phyloP scores from a whole-genome alignment of 2,113 vertebrate species.

The Prolemur simus region DNA sequence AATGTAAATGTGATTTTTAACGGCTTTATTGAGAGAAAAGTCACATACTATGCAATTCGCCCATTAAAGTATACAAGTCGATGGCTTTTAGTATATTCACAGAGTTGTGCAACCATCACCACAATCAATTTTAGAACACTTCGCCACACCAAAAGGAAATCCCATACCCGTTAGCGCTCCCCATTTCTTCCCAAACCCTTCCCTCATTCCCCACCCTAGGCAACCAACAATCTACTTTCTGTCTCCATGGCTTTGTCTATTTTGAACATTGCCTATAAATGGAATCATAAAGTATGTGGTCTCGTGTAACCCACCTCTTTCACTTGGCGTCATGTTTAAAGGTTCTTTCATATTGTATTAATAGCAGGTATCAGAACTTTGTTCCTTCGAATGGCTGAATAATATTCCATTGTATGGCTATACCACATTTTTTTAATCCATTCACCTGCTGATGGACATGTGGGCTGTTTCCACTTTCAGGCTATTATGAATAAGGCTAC shows the following conservation, averaged over 20 bases:
- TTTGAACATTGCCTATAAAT: not conserved
- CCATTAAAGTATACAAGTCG: not conserved
- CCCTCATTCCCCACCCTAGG: not conserved
- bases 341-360: fast-evolving
- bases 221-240: not conserved
- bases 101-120: not conserved
- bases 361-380: not conserved
- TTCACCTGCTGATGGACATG: not conserved
- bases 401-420: not conserved
- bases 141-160: not conserved
- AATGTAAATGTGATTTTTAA: constrained; percentile 34
- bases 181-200: not conserved
- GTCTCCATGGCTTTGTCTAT: not conserved
- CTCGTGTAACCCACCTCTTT: not conserved
- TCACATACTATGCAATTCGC: not conserved
- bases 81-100: not conserved
- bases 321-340: not conserved
- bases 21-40: not conserved
- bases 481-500: not conserved
- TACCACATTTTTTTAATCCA: not conserved
- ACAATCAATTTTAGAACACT: not conserved
- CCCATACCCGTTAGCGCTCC: not conserved
- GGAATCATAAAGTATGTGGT: not conserved
- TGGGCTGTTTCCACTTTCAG: not conserved
- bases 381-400: not conserved